phyloP scores from a whole-genome alignment of 2,888 invertebrate species.

The Pseudolycoriella hygida region DNA sequence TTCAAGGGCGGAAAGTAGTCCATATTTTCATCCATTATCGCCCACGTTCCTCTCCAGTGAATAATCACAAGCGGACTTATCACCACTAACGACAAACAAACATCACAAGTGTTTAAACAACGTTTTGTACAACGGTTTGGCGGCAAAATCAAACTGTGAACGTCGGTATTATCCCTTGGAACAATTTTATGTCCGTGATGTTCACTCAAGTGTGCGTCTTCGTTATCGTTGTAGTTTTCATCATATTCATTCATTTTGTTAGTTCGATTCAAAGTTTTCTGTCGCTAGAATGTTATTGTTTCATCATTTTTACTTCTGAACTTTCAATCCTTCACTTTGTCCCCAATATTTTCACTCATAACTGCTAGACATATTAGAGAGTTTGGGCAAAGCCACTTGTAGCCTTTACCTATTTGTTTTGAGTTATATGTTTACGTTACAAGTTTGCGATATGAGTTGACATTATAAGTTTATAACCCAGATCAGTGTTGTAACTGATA shows the following conservation, averaged over 20 bases:
- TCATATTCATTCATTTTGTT: background rate
- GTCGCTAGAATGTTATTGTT: too few species aligned
- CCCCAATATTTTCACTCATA: too few species aligned
- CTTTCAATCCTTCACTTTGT: too few species aligned
- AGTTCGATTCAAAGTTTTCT: background rate
- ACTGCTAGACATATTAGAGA: too few species aligned
- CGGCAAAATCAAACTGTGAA: constrained; percentile 6
- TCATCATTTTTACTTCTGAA: too few species aligned
- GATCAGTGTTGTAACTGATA: too few species aligned
- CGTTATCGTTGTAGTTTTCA: background rate
- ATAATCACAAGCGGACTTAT: constrained; percentile 30
- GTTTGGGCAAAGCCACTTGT: too few species aligned
- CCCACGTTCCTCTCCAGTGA: constrained; percentile 39
- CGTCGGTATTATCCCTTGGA: background rate
- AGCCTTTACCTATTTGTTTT: too few species aligned
- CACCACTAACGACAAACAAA: constrained; percentile 11
- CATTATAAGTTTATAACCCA: too few species aligned
- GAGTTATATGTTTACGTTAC: too few species aligned
- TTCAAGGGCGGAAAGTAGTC: constrained; percentile 29
- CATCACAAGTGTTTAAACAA: constrained; percentile 11
- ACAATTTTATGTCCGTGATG: background rate
- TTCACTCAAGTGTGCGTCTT: background rate
- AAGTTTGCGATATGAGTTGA: too few species aligned
- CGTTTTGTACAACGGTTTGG: constrained; percentile 12
- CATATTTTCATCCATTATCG: constrained; percentile 29